Evolutionary conservation across 2,888 invertebrate species (phyloP).

Genomic region (Acholoe squamosa): DNA sequence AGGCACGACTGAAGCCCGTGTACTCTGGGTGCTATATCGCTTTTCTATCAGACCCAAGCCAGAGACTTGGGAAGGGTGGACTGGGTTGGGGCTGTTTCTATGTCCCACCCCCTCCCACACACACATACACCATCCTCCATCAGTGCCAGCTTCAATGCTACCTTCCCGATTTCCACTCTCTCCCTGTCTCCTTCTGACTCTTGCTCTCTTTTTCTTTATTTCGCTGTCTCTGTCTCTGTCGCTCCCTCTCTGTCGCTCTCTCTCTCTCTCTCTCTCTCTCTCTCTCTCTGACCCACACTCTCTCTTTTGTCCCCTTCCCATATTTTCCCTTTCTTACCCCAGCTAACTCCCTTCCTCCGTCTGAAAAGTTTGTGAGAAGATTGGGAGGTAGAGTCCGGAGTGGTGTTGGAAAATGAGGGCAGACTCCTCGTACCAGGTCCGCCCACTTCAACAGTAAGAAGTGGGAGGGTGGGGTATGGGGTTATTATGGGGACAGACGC

Average conservation of each 20-base stretch:
- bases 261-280: not conserved
- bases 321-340: not conserved
- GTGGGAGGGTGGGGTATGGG: not conserved
- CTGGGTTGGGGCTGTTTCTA: not conserved
- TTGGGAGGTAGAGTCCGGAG: not conserved
- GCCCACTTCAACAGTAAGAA: too few relatives aligned
- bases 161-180: too few relatives aligned
- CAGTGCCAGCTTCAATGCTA: too few relatives aligned
- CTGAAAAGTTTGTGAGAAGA: too few relatives aligned
- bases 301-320: too few relatives aligned
- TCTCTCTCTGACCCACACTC: not conserved
- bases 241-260: not conserved
- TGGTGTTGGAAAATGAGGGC: too few relatives aligned
- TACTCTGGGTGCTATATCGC: constrained; percentile 27
- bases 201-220: too few relatives aligned
- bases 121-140: too few relatives aligned
- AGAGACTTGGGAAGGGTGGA: not conserved
- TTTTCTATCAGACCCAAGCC: not conserved
- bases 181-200: too few relatives aligned
- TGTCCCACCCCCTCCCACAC: not conserved
- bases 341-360: not conserved
- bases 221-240: too few relatives aligned
- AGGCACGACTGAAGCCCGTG: not conserved
- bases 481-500: not conserved
- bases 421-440: too few relatives aligned